Percentiles rank a stretch among this genome's conserved stretches.
phyloP scores from a whole-genome alignment of 2,113 vertebrate species.

The Scomber japonicus region DNA sequence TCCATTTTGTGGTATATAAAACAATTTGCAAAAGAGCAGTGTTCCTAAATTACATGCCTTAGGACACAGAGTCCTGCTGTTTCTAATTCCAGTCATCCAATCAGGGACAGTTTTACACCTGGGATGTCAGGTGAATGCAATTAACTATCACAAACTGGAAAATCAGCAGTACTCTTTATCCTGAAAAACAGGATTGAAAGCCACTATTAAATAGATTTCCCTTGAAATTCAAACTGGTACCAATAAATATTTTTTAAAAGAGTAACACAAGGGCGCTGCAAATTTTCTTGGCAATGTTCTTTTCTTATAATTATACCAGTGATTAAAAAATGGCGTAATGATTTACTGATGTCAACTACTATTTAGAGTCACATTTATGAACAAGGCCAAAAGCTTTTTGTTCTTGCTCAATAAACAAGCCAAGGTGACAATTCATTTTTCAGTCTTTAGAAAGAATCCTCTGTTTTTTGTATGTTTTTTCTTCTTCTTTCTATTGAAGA shows the following conservation, averaged over 20 bases:
- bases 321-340: conserved; percentile 2
- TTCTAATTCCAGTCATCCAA: conserved; percentile 27
- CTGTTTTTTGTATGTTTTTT: conserved; percentile 19
- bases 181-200: too few relatives aligned
- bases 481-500: background rate
- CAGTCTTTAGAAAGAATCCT: conserved; percentile 11
- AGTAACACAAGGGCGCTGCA: background rate
- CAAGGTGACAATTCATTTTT: conserved; percentile 29
- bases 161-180: too few relatives aligned
- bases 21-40: conserved; percentile 15
- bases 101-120: background rate
- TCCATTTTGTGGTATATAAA: conserved; percentile 19
- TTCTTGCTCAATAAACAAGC: conserved; percentile 13
- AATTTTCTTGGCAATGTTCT: background rate
- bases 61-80: conserved; percentile 28
- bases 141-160: too few relatives aligned
- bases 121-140: too few relatives aligned
- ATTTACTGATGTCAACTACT: conserved; percentile 21
- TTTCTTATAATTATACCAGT: conserved; percentile 10
- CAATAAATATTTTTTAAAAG: background rate
- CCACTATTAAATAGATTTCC: conserved; percentile 6
- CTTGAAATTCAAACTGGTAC: conserved; percentile 12
- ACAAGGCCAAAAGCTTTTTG: conserved; percentile 9
- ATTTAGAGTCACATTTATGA: background rate
- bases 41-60: conserved; percentile 9